Conservation (phyloP, 92 coral and sea anemone genomes). For the Phenganax marumi region DNA sequence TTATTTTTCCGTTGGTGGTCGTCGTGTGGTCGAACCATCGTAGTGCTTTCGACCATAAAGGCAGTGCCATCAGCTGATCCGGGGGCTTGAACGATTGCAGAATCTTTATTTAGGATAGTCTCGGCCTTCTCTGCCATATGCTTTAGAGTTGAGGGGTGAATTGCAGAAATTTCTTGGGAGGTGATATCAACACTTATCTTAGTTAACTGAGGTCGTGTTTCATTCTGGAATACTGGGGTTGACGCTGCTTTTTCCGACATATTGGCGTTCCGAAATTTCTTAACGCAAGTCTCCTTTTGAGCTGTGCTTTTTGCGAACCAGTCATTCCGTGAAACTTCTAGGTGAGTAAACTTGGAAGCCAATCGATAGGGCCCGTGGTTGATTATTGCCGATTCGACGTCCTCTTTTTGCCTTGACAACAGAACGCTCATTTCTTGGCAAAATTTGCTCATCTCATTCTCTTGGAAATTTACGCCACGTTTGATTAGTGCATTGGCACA, state of each 20-base stretch:
- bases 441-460: too few species aligned
- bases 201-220: neutral
- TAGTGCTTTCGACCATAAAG: conserved; percentile 20
- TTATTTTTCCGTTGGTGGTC: conserved; percentile 4
- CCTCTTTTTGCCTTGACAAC: too few species aligned
- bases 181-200: neutral
- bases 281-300: neutral
- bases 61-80: conserved; percentile 7
- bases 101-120: neutral
- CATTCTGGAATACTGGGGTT: neutral
- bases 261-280: neutral
- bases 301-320: conserved; percentile 7
- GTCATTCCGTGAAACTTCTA: conserved; percentile 9
- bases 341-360: conserved; percentile 9
- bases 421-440: too few species aligned
- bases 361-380: conserved; percentile 16
- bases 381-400: neutral
- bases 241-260: neutral
- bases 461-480: too few species aligned
- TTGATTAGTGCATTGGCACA: too few species aligned
- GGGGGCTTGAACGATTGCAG: conserved; percentile 16
- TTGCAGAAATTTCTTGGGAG: neutral
- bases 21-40: conserved; percentile 12
- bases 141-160: neutral
- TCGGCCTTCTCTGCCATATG: neutral